phyloP scores from a whole-genome alignment of 92 coral and sea anemone genomes.

The Parazoanthus swiftii region DNA sequence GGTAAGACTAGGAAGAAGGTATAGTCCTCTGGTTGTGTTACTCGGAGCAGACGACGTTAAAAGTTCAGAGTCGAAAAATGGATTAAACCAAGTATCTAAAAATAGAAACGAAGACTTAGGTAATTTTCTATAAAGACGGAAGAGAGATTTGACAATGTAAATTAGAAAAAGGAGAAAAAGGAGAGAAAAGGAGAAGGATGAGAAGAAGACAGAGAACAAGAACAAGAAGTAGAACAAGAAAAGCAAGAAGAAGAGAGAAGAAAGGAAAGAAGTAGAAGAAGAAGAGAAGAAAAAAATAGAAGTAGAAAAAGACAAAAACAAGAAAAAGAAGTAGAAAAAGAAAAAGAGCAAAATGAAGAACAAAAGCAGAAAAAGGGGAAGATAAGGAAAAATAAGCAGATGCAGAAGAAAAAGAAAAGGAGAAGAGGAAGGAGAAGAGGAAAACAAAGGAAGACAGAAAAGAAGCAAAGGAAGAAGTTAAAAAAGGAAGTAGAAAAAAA shows the following conservation, averaged over 20 bases:
- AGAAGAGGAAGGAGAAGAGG: too few species aligned
- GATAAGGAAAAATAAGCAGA: too few species aligned
- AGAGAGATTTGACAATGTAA: too few species aligned
- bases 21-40: constrained; percentile 6
- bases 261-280: too few species aligned
- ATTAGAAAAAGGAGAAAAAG: neutral
- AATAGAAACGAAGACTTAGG: neutral
- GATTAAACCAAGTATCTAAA: neutral
- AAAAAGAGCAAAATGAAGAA: neutral
- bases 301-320: neutral
- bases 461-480: too few species aligned
- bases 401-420: too few species aligned
- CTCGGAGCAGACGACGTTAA: neutral
- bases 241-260: neutral
- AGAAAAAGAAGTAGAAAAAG: neutral
- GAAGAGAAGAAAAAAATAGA: too few species aligned
- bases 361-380: too few species aligned
- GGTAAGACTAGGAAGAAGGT: constrained; percentile 6
- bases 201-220: neutral
- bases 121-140: neutral
- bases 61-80: neutral
- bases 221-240: neutral
- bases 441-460: neutral
- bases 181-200: neutral
- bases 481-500: too few species aligned